Evolutionary conservation across 2,797 vertebrate genomes (phyloP).

Genomic region (Eulemur coronatus): DNA sequence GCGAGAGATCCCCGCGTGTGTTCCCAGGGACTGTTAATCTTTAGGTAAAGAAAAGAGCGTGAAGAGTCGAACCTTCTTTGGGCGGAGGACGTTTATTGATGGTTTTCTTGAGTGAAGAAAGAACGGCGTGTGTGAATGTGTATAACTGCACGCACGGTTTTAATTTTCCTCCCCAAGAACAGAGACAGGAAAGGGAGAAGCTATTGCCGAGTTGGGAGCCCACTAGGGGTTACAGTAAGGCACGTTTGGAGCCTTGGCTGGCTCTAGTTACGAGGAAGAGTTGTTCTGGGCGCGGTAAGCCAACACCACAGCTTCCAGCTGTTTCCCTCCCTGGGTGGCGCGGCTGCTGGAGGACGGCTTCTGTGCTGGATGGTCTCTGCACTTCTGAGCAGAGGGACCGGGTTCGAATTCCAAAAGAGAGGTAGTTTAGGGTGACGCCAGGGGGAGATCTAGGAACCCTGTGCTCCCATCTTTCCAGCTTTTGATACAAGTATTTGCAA

Average conservation of each 20-base stretch:
- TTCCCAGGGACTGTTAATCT: neutral
- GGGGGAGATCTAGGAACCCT: constrained; percentile 67
- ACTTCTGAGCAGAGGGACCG: neutral
- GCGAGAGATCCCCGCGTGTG: neutral
- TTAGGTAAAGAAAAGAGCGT: constrained; percentile 22
- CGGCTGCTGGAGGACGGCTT: constrained; percentile 24
- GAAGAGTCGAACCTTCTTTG: constrained; percentile 15
- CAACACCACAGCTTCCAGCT: constrained; percentile 62
- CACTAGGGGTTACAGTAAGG: constrained; percentile 64
- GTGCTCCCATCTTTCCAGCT: constrained; percentile 44
- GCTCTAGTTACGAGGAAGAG: constrained; percentile 66
- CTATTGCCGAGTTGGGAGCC: constrained; percentile 34
- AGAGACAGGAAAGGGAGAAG: neutral
- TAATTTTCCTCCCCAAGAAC: constrained; percentile 45
- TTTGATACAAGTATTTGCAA: constrained; percentile 64
- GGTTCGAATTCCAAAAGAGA: constrained; percentile 38
- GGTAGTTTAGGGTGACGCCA: constrained; percentile 58
- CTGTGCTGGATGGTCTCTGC: neutral
- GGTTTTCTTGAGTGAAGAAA: constrained; percentile 59
- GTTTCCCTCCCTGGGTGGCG: constrained; percentile 37
- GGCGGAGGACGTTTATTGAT: constrained; percentile 15
- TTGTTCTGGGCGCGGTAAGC: neutral
- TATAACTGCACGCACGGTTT: neutral
- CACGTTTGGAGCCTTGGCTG: constrained; percentile 25
- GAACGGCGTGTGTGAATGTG: constrained; percentile 40